phyloP scores from a whole-genome alignment of 2,113 vertebrate genomes.

The Eulemur rufifrons region DNA sequence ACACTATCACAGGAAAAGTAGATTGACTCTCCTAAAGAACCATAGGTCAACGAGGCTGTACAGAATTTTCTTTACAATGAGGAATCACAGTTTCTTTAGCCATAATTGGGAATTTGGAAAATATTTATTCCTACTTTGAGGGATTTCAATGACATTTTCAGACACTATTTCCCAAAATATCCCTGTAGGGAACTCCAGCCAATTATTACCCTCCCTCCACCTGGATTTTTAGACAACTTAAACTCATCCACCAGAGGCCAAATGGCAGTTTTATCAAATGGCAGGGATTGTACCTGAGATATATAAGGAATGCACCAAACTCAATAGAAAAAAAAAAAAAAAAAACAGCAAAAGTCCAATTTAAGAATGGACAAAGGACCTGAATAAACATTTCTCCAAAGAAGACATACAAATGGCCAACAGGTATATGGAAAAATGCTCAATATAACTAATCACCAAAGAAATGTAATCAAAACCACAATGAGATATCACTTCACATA shows the following conservation, averaged over 20 bases:
- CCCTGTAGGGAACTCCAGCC: background rate
- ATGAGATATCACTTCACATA: background rate
- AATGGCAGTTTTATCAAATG: no score
- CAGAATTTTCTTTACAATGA: background rate
- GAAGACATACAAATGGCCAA: background rate
- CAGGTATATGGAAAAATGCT: background rate
- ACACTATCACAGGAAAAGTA: background rate
- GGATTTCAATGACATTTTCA: background rate
- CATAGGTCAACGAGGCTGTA: background rate
- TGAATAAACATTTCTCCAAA: background rate
- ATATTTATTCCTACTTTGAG: background rate
- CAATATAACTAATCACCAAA: background rate
- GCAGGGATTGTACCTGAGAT: background rate
- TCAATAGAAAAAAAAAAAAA: background rate
- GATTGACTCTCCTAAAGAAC: background rate
- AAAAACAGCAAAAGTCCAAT: background rate
- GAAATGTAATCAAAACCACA: background rate
- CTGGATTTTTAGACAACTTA: background rate
- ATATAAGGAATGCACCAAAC: background rate
- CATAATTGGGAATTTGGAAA: background rate
- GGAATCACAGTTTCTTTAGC: background rate
- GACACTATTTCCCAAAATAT: background rate
- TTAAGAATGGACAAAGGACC: background rate
- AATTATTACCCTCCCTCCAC: background rate
- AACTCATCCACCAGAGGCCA: background rate